phyloP scores from a whole-genome alignment of 2,113 vertebrate genomes.

The Paracanthobrama guichenoti region DNA sequence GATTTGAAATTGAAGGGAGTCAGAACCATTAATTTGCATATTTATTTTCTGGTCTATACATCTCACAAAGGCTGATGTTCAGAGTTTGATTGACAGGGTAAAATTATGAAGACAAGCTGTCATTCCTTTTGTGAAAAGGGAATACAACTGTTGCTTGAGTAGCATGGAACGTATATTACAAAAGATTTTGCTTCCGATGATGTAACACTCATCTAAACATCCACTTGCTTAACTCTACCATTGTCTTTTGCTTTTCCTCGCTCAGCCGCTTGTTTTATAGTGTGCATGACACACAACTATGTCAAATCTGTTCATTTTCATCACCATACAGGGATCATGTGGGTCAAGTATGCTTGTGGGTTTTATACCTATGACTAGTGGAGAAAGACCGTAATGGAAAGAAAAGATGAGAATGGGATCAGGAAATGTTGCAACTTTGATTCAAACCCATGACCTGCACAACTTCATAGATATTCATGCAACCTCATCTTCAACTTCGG shows the following conservation, averaged over 20 bases:
- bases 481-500: too few relatives aligned
- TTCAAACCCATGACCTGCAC: neutral
- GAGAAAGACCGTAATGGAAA: neutral
- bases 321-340: neutral
- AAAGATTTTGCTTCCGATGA: neutral
- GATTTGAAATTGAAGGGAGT: slow-evolving; percentile 34
- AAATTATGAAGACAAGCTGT: slow-evolving; percentile 55
- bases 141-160: slow-evolving; percentile 34
- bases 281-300: slow-evolving; percentile 18
- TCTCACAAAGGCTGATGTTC: slow-evolving; percentile 47
- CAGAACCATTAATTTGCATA: slow-evolving; percentile 48
- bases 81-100: slow-evolving; percentile 55
- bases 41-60: slow-evolving; percentile 39
- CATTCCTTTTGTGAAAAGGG: slow-evolving; percentile 49
- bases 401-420: neutral
- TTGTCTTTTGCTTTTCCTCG: slow-evolving; percentile 13
- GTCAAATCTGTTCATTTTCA: slow-evolving; percentile 25
- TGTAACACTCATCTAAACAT: neutral
- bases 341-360: neutral
- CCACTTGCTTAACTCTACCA: neutral
- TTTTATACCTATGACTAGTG: neutral
- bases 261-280: neutral
- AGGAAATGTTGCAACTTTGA: neutral
- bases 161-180: slow-evolving; percentile 6
- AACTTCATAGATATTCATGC: too few relatives aligned